These are phyloP conservation scores for Lasioglossum marginatum DNA, from an alignment of 2,888 invertebrate species.

Conservation along the genomic window DNA sequence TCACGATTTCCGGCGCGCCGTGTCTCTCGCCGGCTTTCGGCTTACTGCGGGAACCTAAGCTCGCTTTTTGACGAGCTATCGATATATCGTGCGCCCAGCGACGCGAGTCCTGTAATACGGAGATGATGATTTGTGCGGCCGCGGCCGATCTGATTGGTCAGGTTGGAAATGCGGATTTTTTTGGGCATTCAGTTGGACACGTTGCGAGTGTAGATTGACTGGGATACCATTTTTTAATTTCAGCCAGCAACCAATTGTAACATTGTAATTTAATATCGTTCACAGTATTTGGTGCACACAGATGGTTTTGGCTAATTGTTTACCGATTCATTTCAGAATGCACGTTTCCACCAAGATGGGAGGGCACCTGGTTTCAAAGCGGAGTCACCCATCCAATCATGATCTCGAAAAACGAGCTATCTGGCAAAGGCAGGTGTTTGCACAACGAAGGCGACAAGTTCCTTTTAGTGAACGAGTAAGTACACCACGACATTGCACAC, in stretches of 20 bases:
- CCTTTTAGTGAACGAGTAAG: conserved; percentile 95
- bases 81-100: not conserved
- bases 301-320: not conserved
- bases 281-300: not conserved
- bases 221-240: not conserved
- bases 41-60: not conserved
- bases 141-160: not conserved
- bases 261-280: not conserved
- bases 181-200: too few species aligned
- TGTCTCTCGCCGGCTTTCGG: not conserved
- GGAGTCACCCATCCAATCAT: conserved; percentile 94
- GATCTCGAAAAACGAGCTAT: conserved; percentile 92
- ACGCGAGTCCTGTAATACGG: not conserved
- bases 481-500: conserved; percentile 75
- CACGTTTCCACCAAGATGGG: conserved; percentile 93
- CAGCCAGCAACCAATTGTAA: not conserved
- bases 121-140: not conserved
- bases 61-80: not conserved
- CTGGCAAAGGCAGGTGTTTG: conserved; percentile 94
- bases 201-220: too few species aligned
- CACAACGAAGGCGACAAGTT: conserved; percentile 95
- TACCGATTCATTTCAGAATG: conserved; percentile 87
- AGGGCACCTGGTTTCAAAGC: conserved; percentile 96
- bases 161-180: not conserved
- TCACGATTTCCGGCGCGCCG: not conserved